Conservation (phyloP, 2,888 invertebrate genomes). For the Heliconius hortense region DNA sequence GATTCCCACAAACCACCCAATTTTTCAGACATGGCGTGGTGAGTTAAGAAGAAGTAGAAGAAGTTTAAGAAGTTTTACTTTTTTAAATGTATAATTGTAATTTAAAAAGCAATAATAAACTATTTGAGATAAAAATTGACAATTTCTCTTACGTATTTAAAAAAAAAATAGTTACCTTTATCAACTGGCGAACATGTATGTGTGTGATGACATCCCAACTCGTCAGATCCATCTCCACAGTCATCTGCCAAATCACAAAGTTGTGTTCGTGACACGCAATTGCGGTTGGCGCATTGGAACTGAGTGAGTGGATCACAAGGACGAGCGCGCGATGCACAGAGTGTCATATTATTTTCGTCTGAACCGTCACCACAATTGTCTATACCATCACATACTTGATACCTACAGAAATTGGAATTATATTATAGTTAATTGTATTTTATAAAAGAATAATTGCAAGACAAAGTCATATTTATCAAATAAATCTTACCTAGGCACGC, state of each 20-base stretch:
- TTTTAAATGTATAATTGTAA: no score
- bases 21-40: no score
- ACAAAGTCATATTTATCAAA: background rate
- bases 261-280: conserved; percentile 89
- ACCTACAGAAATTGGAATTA: conserved; percentile 60
- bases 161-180: conserved; percentile 56
- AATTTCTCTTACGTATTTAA: background rate
- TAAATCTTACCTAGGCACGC: conserved; percentile 85
- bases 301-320: conserved; percentile 90
- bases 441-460: background rate
- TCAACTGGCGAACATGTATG: conserved; percentile 78
- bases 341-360: conserved; percentile 97
- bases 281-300: conserved; percentile 93
- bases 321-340: conserved; percentile 88
- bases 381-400: conserved; percentile 94
- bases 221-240: conserved; percentile 95
- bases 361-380: conserved; percentile 97
- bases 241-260: conserved; percentile 95
- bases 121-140: background rate
- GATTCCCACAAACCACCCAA: no score
- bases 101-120: no score
- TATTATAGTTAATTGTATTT: background rate
- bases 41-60: no score
- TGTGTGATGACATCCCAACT: conserved; percentile 91
- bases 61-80: no score